phyloP scores from a whole-genome alignment of 1,140 invertebrate genomes.

The Pogonomyrmex californicus region DNA sequence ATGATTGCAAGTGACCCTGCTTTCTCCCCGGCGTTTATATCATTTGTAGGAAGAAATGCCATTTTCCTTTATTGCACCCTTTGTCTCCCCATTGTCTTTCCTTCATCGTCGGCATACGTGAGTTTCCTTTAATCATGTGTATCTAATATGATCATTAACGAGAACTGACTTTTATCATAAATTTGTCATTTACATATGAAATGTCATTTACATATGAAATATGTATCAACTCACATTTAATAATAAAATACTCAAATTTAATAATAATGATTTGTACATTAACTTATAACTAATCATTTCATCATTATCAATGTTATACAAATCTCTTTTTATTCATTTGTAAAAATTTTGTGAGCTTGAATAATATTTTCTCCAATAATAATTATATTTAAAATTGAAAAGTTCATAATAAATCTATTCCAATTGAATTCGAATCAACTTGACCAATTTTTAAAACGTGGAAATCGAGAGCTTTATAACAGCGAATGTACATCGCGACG shows the following conservation, averaged over 20 bases:
- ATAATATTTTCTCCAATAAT: background rate
- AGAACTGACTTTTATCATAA: conserved; percentile 19
- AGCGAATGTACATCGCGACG: background rate
- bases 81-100: conserved; percentile 13
- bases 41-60: conserved; percentile 27
- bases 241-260: background rate
- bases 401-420: background rate
- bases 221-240: no score
- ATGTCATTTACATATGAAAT: background rate
- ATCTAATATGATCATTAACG: conserved; percentile 19
- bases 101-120: background rate
- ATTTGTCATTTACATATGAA: background rate
- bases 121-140: conserved; percentile 50
- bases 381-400: background rate
- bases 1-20: conserved; percentile 18
- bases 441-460: conserved; percentile 22
- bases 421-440: background rate
- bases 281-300: background rate
- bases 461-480: background rate
- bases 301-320: background rate
- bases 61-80: conserved; percentile 50
- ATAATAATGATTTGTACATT: conserved; percentile 2
- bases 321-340: background rate
- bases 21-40: conserved; percentile 16
- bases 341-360: background rate